These are phyloP conservation scores for Dicaeum eximium DNA, from an alignment of 2,113 vertebrate genomes.

Conservation along the genomic window DNA sequence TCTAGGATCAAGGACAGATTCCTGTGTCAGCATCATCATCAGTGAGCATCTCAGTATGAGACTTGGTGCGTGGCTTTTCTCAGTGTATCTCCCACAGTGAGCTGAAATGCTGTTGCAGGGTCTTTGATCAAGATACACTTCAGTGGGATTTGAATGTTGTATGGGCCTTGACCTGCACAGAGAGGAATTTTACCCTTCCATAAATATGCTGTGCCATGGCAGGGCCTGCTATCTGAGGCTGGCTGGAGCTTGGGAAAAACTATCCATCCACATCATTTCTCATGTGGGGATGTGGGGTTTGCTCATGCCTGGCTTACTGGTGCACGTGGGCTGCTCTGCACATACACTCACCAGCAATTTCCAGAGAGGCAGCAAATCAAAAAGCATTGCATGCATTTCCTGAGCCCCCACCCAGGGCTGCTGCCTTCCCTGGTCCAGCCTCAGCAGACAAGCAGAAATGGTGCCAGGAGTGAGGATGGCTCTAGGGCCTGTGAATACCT, in stretches of 20 bases:
- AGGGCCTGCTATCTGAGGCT: not conserved
- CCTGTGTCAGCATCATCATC: not conserved
- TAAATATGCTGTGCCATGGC: not conserved
- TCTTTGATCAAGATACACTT: slow-evolving; percentile 38
- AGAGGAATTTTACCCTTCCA: slow-evolving; percentile 16
- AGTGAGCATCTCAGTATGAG: not conserved
- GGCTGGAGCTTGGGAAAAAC: slow-evolving; percentile 19
- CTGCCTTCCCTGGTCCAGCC: not conserved
- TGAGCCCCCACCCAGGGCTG: not conserved
- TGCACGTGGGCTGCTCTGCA: rapidly evolving
- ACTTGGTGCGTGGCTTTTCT: not conserved
- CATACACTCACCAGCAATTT: not conserved
- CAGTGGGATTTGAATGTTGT: not conserved
- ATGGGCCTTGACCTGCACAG: not conserved
- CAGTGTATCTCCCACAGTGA: not conserved
- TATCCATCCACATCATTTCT: not conserved
- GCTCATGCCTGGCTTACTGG: not conserved
- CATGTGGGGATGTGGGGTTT: not conserved
- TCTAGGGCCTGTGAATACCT: rapidly evolving
- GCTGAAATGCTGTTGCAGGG: not conserved
- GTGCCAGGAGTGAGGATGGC: not conserved
- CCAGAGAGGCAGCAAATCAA: not conserved
- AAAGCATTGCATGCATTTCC: rapidly evolving
- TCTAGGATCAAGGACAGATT: not conserved
- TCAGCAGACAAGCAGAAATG: not conserved